Percentiles rank a stretch among this genome's conserved stretches.
phyloP scores from a whole-genome alignment of 2,888 invertebrate species.

The Cremastinae sp. region DNA sequence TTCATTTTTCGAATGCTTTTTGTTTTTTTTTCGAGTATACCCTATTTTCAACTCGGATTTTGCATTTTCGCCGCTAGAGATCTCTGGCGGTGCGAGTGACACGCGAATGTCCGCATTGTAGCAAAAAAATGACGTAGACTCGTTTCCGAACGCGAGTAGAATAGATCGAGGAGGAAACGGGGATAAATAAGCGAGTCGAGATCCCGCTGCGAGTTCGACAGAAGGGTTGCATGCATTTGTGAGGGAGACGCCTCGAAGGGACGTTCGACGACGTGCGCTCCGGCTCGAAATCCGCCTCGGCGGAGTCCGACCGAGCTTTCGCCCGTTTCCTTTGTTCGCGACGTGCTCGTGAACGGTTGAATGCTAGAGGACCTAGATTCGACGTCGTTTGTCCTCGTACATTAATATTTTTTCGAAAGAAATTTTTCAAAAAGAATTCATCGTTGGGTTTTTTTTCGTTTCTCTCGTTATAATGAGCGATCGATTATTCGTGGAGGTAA shows the following conservation, averaged over 20 bases:
- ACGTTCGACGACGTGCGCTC: conserved; percentile 56
- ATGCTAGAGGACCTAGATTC: conserved; percentile 41
- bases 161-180: conserved; percentile 43
- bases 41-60: conserved; percentile 21
- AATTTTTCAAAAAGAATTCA: no score
- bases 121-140: conserved; percentile 52
- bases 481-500: no score
- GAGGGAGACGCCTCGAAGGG: conserved; percentile 29
- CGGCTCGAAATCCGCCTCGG: conserved; percentile 36
- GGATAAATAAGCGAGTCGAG: conserved; percentile 72
- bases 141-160: conserved; percentile 25
- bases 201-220: conserved; percentile 65
- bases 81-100: conserved; percentile 18
- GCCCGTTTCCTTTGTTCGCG: conserved; percentile 53
- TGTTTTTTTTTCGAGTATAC: no score
- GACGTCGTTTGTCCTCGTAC: no score
- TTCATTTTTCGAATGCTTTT: no score
- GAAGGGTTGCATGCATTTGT: conserved; percentile 17
- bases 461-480: no score
- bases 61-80: conserved; percentile 42
- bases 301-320: conserved; percentile 36
- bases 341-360: conserved; percentile 30
- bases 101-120: conserved; percentile 41
- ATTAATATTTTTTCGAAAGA: no score
- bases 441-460: no score